These are phyloP conservation scores for Montipora cactus DNA, from an alignment of 64 coral and sea anemone species.

Conservation along the genomic window DNA sequence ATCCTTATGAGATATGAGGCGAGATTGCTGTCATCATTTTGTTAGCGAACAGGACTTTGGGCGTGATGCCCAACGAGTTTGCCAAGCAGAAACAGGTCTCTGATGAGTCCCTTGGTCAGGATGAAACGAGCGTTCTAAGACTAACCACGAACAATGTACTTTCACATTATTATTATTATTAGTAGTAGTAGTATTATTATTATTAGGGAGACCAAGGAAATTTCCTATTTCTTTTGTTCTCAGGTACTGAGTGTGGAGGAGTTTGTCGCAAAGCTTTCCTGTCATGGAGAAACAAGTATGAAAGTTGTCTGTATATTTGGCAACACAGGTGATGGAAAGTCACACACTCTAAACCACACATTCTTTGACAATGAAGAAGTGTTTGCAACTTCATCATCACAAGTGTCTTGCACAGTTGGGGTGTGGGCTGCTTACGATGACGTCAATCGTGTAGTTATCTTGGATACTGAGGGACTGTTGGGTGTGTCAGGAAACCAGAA, in stretches of 20 bases:
- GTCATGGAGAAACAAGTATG: constrained; percentile 61
- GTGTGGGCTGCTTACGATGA: constrained; percentile 98
- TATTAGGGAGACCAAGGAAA: no score
- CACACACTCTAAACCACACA: constrained; percentile 94
- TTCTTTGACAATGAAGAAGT: constrained; percentile 94
- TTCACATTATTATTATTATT: no score
- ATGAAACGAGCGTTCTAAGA: no score
- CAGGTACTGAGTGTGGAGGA: constrained; percentile 82
- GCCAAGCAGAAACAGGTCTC: no score
- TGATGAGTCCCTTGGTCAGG: no score
- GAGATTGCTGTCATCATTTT: no score
- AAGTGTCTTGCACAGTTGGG: constrained; percentile 96
- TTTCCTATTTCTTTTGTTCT: no score
- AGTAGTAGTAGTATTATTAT: no score
- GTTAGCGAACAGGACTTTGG: no score
- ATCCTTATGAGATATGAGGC: no score
- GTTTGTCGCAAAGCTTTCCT: constrained; percentile 69
- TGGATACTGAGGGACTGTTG: constrained; percentile 97
- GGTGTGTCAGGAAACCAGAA: constrained; percentile 92
- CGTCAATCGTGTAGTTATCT: constrained; percentile 65
- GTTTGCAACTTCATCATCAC: constrained; percentile 93
- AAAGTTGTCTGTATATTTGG: constrained; percentile 99
- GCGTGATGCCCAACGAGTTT: no score
- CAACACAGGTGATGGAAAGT: constrained; percentile 99
- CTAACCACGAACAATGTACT: no score